Percentiles rank a stretch among this genome's conserved stretches.
These are phyloP conservation scores for Drosophila subpulchrella DNA, from an alignment of 1,140 invertebrate species.

Conservation along the genomic window DNA sequence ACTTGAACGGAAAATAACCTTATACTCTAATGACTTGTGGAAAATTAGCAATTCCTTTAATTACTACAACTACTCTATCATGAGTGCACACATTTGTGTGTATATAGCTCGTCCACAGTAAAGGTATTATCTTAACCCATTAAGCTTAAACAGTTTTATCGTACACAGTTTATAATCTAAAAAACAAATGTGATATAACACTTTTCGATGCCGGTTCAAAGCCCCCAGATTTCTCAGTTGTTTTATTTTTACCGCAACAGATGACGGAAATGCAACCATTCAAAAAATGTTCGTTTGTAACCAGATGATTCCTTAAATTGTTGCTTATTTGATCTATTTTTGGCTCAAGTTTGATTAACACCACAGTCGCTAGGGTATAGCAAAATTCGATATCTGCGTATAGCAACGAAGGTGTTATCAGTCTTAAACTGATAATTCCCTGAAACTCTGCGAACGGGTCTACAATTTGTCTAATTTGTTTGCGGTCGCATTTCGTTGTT, in stretches of 20 bases:
- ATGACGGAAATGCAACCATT: constrained; percentile 17
- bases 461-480: constrained; percentile 61
- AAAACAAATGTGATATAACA: not conserved
- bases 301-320: not conserved
- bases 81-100: not conserved
- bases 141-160: not conserved
- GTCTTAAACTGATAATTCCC: constrained; percentile 46
- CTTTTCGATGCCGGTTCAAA: not conserved
- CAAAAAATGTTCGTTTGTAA: constrained; percentile 23
- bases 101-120: no score
- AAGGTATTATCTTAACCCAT: not conserved
- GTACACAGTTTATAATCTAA: not conserved
- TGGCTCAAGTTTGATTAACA: not conserved
- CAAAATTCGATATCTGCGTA: not conserved
- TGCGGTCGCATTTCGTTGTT: constrained; percentile 63
- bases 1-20: no score
- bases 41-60: no score
- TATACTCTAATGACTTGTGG: no score
- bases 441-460: constrained; percentile 11
- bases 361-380: constrained; percentile 8
- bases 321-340: constrained; percentile 3
- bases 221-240: constrained; percentile 6
- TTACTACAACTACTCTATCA: not conserved
- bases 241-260: constrained; percentile 16
- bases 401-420: constrained; percentile 28